Base-by-base conservation (phyloP, 2,888 invertebrate species). In the Linnaemya vulpina region DNA sequence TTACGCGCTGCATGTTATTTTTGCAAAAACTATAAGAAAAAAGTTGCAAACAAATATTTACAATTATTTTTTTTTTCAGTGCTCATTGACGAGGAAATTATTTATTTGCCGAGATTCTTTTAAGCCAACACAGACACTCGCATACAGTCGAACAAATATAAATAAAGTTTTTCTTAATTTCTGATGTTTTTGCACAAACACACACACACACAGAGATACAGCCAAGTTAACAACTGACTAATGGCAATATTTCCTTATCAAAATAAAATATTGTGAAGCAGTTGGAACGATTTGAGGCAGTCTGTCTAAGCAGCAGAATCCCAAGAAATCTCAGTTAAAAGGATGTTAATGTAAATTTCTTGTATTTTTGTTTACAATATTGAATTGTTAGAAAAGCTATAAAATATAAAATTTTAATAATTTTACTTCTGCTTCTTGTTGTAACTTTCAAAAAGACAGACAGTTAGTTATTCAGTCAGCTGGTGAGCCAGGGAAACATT, bases 61-160 rank as follows among this genome's bases (percentile, higher is more conserved):
- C 76, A 76, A 82, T 60, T 84, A 74, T 43, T 82, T 77, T 74
- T 73, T 30, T 83, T 53, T 22, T 25, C 43, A 58, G 83, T 89
- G 90, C 88, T 90, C 90, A 90, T 90, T 90, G 90, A 88, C 87
- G 89, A 87, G 89, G 89, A 89, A 90, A 90, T 90, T 90, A 90
- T 91, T 90, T 90, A 87, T 87, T 85, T 87, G 77, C 86, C 70
- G 46, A 82, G 46, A 13, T 20, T 55, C 73, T 25, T 30, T 43
- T 40, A 68, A 51, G 43, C 43, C 73, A 79, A 73, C 35, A 71
- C 53, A 80, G 74, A 30, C 74, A 40, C 2, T 30, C 30, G 30
- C 15, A 60, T 40, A 40, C 49, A 46, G 13, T n/a, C 22, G 51
- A 17, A n/a, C 15, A 35, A 46, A 46, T 13, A 76, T 70, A 40